Base-by-base conservation (phyloP, 2,113 vertebrate species). In the Mus spicilegus region DNA sequence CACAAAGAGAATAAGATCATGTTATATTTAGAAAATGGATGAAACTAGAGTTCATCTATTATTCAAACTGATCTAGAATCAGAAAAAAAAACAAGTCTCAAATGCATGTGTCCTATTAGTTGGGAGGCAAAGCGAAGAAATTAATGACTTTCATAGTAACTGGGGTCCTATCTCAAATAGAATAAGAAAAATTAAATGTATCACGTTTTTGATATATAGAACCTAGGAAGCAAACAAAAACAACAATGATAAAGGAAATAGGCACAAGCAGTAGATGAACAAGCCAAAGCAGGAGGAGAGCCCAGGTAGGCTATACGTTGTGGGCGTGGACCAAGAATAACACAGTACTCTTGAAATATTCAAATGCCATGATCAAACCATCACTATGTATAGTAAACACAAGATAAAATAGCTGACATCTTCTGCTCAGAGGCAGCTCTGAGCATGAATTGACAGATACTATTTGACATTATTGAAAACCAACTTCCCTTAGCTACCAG, bases 291-390 rank as follows among this genome's bases (percentile, higher is more conserved):
- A 39, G 24, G 56, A 46, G 10, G 7, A 11, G 24, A 85, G 13
- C 13, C 7, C 46, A 0, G 10, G 16, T 28, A 13, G 24, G 7
- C 36, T 16, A 28, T 42, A 20, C 3, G 6, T 6, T 39, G 3
- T 26, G 61, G 14, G 5, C 13, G 30, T 17, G 24, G 65, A 46
- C 26, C 61, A 85, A 33, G 9, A 19, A 85, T 65, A 14, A 4
- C 6, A 56, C 36, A 2, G 24, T 30, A 51, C 9, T 5, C 8
- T 2, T 51, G 8, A 3, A 13, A 28, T 5, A n/a, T 26, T 16
- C 8, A 65, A 84, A 46, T 33, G 4, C 2, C 39, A 85, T 63
- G 3, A 46, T 46, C 2, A 46, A 46, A 65, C 7, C 1, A 19
- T 19, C 9, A 4, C 42, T 42, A 28, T 42, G 13, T 7, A 85